A percentile compares a stretch with the other conserved stretches of the same genome.
These are phyloP conservation scores for Notodonta dromedarius DNA, from an alignment of 2,888 invertebrate species.

Conservation along the genomic window DNA sequence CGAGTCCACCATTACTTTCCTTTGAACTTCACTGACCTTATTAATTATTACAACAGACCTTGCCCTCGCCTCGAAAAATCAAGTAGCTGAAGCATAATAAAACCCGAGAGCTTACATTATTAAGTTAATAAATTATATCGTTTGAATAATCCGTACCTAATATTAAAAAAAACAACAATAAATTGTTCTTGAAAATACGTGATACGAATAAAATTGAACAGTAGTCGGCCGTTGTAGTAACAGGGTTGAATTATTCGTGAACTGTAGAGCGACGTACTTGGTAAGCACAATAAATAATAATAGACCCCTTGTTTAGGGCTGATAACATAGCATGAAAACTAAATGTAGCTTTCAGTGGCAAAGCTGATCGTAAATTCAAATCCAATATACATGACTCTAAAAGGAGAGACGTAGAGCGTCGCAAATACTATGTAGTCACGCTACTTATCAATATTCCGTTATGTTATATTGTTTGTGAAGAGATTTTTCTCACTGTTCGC, in stretches of 20 bases:
- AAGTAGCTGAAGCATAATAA: constrained; percentile 2
- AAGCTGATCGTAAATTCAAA: constrained; percentile 55
- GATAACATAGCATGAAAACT: constrained; percentile 38
- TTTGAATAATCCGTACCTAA: constrained; percentile 1
- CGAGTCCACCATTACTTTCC: constrained; percentile 19
- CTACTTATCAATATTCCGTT: constrained; percentile 42
- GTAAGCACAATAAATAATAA: constrained; percentile 33
- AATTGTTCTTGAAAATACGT: constrained; percentile 7
- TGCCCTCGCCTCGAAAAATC: constrained; percentile 6
- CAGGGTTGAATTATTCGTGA: constrained; percentile 17
- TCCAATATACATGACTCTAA: constrained; percentile 46
- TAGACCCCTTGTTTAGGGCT: constrained; percentile 21
- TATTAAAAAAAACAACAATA: not conserved
- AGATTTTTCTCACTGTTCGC: constrained; percentile 22
- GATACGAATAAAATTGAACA: constrained; percentile 7
- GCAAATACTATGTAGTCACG: constrained; percentile 48
- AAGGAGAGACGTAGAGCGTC: constrained; percentile 42
- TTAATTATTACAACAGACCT: constrained; percentile 25
- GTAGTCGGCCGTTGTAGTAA: constrained; percentile 6
- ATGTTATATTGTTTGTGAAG: constrained; percentile 35
- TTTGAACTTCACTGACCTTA: constrained; percentile 40
- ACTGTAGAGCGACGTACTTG: constrained; percentile 18
- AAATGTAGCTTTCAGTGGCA: constrained; percentile 42
- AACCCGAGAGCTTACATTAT: constrained; percentile 5
- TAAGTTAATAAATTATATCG: constrained; percentile 1